These are phyloP conservation scores for Sarotherodon lohbergeri DNA, from an alignment of 2,113 vertebrate species.

Conservation along the genomic window DNA sequence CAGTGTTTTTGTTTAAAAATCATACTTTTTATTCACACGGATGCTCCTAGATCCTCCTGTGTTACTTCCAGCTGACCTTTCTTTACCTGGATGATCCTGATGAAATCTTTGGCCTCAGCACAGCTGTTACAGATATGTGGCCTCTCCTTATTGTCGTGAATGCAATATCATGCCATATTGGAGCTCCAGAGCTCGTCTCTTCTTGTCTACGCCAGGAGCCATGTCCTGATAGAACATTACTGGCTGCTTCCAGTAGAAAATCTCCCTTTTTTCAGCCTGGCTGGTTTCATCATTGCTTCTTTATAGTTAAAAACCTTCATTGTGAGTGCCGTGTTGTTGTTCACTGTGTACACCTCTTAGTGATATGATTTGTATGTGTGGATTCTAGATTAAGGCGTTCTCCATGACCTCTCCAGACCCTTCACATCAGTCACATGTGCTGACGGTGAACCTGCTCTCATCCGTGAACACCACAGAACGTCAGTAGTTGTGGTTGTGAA, in stretches of 20 bases:
- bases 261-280: not conserved
- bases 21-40: not conserved
- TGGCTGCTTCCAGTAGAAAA: not conserved
- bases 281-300: not conserved
- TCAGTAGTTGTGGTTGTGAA: not conserved
- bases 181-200: not conserved
- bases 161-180: not conserved
- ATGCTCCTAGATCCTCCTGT: not conserved
- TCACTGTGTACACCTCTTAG: not conserved
- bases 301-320: not conserved
- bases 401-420: not conserved
- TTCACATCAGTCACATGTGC: not conserved
- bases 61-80: not conserved
- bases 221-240: not conserved
- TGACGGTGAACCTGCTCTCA: not conserved
- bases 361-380: not conserved
- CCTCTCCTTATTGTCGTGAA: not conserved
- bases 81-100: not conserved
- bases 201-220: not conserved
- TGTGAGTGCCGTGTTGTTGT: not conserved
- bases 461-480: not conserved
- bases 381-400: not conserved
- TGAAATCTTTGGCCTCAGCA: not conserved
- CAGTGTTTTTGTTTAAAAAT: not conserved
- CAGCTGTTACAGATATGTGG: not conserved